These are phyloP conservation scores for Tolmerus cingulatus DNA, from an alignment of 2,888 invertebrate genomes.

Conservation along the genomic window DNA sequence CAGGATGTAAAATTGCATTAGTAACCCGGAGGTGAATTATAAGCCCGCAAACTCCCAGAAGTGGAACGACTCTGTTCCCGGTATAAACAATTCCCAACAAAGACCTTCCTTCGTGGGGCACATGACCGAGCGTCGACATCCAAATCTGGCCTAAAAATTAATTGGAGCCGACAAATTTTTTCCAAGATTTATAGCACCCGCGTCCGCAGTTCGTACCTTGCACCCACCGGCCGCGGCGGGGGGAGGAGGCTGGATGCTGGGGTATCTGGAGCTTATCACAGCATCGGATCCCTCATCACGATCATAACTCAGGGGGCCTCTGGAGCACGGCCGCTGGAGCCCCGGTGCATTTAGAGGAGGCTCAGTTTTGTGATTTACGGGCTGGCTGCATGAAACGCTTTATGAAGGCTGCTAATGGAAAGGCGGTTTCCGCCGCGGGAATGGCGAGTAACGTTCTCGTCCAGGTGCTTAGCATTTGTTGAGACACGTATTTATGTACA, in stretches of 20 bases:
- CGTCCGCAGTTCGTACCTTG: neutral
- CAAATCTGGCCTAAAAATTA: neutral
- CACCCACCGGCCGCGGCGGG: neutral
- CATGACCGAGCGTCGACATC: neutral
- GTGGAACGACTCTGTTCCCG: neutral
- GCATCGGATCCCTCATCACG: conserved; percentile 23
- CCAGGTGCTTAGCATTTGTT: conserved; percentile 24
- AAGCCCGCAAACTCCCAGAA: neutral
- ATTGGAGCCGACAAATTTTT: neutral
- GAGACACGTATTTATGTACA: conserved; percentile 16
- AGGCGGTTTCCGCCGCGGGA: neutral
- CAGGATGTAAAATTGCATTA: neutral
- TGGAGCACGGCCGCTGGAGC: neutral
- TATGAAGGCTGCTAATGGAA: conserved; percentile 26
- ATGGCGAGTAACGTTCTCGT: conserved; percentile 12
- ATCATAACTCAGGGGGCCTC: conserved; percentile 15
- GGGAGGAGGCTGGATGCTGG: neutral
- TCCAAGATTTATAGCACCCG: neutral
- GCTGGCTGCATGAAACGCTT: conserved; percentile 15
- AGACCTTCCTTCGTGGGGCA: neutral
- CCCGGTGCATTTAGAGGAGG: neutral
- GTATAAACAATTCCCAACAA: neutral
- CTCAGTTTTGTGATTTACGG: conserved; percentile 1
- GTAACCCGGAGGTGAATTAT: neutral
- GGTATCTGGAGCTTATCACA: neutral